A percentile compares a stretch with the other conserved stretches of the same genome.
Evolutionary conservation across 2,113 vertebrate species (phyloP).

Genomic region (Pelvicachromis taeniatus): DNA sequence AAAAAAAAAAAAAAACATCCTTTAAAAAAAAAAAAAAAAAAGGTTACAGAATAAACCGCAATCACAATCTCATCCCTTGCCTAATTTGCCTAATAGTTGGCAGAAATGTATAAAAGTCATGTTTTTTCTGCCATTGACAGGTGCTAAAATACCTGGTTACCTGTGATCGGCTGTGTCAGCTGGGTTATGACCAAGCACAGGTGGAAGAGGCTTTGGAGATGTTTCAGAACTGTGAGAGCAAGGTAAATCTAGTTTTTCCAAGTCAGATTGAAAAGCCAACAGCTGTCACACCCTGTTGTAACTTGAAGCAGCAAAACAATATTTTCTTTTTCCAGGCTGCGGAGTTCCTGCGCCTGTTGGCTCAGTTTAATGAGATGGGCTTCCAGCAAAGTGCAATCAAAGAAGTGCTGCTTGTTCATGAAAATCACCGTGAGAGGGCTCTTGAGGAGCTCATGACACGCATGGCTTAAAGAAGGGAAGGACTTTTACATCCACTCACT

Average conservation of each 20-base stretch:
- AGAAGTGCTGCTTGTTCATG: conserved; percentile 90
- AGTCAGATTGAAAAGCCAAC: background rate
- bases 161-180: conserved; percentile 81
- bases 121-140: conserved; percentile 51
- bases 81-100: too few species aligned
- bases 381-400: conserved; percentile 92
- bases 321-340: conserved; percentile 77
- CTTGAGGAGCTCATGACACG: conserved; percentile 91
- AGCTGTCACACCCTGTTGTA: background rate
- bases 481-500: background rate
- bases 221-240: conserved; percentile 94
- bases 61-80: too few species aligned
- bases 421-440: conserved; percentile 84
- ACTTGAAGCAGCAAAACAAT: background rate
- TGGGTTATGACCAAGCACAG: conserved; percentile 85
- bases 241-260: conserved; percentile 71
- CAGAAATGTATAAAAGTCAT: background rate
- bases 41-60: too few species aligned
- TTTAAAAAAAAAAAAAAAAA: too few species aligned
- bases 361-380: conserved; percentile 96
- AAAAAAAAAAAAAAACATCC: too few species aligned
- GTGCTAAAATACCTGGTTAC: conserved; percentile 85
- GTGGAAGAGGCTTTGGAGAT: conserved; percentile 97
- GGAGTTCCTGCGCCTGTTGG: conserved; percentile 85
- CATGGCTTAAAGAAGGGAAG: conserved; percentile 22